Conservation (phyloP, 2,888 invertebrate genomes). For the Eristalinus sepulchralis region DNA sequence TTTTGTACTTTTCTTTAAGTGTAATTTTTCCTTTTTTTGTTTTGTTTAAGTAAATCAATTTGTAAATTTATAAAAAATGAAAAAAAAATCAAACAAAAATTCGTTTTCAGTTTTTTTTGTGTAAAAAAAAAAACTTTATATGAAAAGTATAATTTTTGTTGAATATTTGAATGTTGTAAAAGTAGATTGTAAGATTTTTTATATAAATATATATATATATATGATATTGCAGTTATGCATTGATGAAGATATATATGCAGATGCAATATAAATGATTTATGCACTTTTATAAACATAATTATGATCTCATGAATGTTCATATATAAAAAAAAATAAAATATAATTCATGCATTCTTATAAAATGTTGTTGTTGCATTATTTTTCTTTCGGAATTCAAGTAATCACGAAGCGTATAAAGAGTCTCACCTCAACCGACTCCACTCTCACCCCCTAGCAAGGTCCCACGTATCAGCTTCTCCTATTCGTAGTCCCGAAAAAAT, state of each 20-base stretch:
- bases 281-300: slow-evolving; percentile 73
- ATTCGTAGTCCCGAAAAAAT: too few relatives aligned
- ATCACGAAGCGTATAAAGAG: too few relatives aligned
- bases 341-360: slow-evolving; percentile 67
- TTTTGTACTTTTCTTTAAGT: slow-evolving; percentile 1
- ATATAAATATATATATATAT: slow-evolving; percentile 24
- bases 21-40: slow-evolving; percentile 15
- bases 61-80: slow-evolving; percentile 57
- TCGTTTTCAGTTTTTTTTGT: slow-evolving; percentile 47
- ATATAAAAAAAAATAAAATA: slow-evolving; percentile 74
- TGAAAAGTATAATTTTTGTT: slow-evolving; percentile 67
- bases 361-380: slow-evolving; percentile 22
- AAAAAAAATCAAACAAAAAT: slow-evolving; percentile 9
- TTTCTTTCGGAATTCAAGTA: too few relatives aligned
- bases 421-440: too few relatives aligned
- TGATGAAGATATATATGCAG: slow-evolving; percentile 14
- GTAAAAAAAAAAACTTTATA: slow-evolving; percentile 35
- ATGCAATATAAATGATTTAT: slow-evolving; percentile 56
- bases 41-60: slow-evolving; percentile 70
- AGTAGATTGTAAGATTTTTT: slow-evolving; percentile 56
- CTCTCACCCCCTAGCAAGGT: too few relatives aligned
- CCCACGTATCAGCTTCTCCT: too few relatives aligned
- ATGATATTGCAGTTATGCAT: slow-evolving; percentile 53
- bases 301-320: slow-evolving; percentile 81
- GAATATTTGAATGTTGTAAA: slow-evolving; percentile 71